Evolutionary conservation across 2,797 vertebrate genomes (phyloP).

Genomic region (Lacerta viridis): DNA sequence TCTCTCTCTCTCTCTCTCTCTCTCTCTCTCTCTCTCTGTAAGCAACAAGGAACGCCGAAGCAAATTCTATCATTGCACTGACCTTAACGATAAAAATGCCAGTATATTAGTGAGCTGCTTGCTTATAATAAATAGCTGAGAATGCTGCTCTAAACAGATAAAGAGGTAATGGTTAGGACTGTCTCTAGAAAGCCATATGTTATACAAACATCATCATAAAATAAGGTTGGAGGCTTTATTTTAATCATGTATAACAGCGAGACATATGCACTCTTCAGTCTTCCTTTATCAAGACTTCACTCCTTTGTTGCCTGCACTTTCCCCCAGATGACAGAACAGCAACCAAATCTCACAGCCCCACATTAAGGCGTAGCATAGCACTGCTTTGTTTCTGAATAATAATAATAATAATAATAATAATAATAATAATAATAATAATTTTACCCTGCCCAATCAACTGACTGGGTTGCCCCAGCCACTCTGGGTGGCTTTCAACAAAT

Average conservation of each 20-base stretch:
- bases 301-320: conserved; percentile 30
- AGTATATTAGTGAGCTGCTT: conserved; percentile 54
- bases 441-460: too few relatives aligned
- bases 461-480: too few relatives aligned
- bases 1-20: conserved; percentile 33
- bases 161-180: conserved; percentile 69
- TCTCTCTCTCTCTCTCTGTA: conserved; percentile 43
- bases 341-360: not conserved
- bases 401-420: not conserved
- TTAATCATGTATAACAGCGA: conserved; percentile 60
- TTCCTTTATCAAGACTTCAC: conserved; percentile 52
- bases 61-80: conserved; percentile 65
- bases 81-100: conserved; percentile 76
- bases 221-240: conserved; percentile 62
- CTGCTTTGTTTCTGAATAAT: not conserved
- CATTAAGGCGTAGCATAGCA: not conserved
- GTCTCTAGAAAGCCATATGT: conserved; percentile 65
- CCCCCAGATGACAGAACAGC: conserved; percentile 11
- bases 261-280: conserved; percentile 36
- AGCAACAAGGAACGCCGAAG: conserved; percentile 55
- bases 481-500: too few relatives aligned
- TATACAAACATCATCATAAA: conserved; percentile 65
- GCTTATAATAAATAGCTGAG: conserved; percentile 63
- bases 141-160: conserved; percentile 69
- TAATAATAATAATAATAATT: too few relatives aligned